A percentile compares a stretch with the other conserved stretches of the same genome.
Evolutionary conservation across 1,140 invertebrate species (phyloP).

Genomic region (silkworm (Bombyx mori)): ASM3026992v2 NC_085118.1:7980501-7981000

Average conservation of each 20-base stretch:
- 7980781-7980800: constrained; percentile 32
- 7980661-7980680: too few relatives aligned
- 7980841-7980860: constrained; percentile 59
- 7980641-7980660: too few relatives aligned
- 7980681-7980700: too few relatives aligned
- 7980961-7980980: constrained; percentile 45
- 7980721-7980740: too few relatives aligned
- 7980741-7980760: constrained; percentile 14
- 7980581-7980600: too few relatives aligned
- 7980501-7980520: too few relatives aligned
- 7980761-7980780: constrained; percentile 23
- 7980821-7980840: constrained; percentile 37
- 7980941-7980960: constrained; percentile 56
- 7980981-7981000: constrained; percentile 43
- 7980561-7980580: too few relatives aligned
- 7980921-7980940: constrained; percentile 42
- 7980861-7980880: constrained; percentile 57
- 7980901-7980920: constrained; percentile 50
- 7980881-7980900: constrained; percentile 66
- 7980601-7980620: too few relatives aligned
- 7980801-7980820: constrained; percentile 16
- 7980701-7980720: too few relatives aligned
- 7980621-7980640: too few relatives aligned
- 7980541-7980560: too few relatives aligned
- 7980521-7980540: too few relatives aligned